Conservation (phyloP, 1,140 invertebrate species). For the Zaprionus kolodkinae region DNA sequence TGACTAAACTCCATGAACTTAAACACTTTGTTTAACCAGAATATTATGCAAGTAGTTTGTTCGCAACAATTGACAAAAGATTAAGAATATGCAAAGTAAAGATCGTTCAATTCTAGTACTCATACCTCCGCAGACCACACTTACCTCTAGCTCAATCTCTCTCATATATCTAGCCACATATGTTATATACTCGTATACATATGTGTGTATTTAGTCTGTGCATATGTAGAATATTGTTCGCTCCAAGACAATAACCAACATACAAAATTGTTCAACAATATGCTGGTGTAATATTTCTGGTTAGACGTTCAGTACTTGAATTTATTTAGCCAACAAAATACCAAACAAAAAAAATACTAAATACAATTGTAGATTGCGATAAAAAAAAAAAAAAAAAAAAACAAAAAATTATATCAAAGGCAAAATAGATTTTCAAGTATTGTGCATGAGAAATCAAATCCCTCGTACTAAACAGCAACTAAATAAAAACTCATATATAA, state of each 20-base stretch:
- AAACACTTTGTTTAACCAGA: conserved; percentile 79
- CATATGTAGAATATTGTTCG: conserved; percentile 42
- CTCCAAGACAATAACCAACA: conserved; percentile 76
- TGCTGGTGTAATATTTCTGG: conserved; percentile 84
- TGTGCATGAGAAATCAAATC: conserved; percentile 83
- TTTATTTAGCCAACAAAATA: conserved; percentile 78
- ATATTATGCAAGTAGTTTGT: conserved; percentile 84
- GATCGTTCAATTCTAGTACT: conserved; percentile 12
- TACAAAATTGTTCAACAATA: conserved; percentile 82
- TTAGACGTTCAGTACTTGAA: conserved; percentile 84
- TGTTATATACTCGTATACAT: conserved; percentile 18
- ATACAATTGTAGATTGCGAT: conserved; percentile 54
- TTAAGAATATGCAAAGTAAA: conserved; percentile 19
- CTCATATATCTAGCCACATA: conserved; percentile 17
- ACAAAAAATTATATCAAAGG: conserved; percentile 58
- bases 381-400: conserved; percentile 48
- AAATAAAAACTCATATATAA: conserved; percentile 68
- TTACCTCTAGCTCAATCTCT: background rate
- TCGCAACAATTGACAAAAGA: conserved; percentile 55
- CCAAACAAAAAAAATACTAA: conserved; percentile 17
- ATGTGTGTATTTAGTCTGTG: conserved; percentile 25
- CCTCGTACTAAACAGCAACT: conserved; percentile 76
- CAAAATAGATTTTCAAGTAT: conserved; percentile 84
- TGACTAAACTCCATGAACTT: conserved; percentile 72
- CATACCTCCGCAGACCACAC: conserved; percentile 22